phyloP scores from a whole-genome alignment of 2,888 invertebrate species.

The Melanophora roralis region DNA sequence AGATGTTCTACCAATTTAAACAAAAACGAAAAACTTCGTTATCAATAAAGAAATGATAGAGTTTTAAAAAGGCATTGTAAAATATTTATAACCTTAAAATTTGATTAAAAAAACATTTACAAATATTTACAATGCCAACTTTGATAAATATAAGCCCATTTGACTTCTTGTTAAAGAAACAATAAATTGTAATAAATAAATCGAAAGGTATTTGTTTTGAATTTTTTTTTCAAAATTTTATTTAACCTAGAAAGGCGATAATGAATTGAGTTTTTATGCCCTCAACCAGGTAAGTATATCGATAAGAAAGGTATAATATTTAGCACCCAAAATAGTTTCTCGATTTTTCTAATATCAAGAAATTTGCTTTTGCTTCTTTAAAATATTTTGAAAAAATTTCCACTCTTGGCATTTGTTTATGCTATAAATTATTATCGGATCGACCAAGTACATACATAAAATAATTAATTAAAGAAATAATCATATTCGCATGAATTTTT shows the following conservation, averaged over 20 bases:
- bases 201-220: neutral
- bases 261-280: no score
- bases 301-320: no score
- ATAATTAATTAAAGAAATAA: neutral
- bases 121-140: neutral
- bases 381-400: no score
- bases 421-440: neutral
- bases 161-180: neutral
- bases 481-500: constrained; percentile 17
- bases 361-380: no score
- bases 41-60: no score
- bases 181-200: neutral
- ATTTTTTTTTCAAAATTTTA: neutral
- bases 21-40: no score
- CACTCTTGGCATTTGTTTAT: neutral
- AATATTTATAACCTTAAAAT: neutral
- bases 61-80: no score
- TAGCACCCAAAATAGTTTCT: neutral
- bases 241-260: neutral
- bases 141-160: neutral
- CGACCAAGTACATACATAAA: no score
- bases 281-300: no score
- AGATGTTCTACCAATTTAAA: no score
- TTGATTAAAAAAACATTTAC: neutral
- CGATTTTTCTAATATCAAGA: neutral